These are phyloP conservation scores for Eumeta japonica DNA, from an alignment of 1,140 invertebrate species.

Conservation along the genomic window DNA sequence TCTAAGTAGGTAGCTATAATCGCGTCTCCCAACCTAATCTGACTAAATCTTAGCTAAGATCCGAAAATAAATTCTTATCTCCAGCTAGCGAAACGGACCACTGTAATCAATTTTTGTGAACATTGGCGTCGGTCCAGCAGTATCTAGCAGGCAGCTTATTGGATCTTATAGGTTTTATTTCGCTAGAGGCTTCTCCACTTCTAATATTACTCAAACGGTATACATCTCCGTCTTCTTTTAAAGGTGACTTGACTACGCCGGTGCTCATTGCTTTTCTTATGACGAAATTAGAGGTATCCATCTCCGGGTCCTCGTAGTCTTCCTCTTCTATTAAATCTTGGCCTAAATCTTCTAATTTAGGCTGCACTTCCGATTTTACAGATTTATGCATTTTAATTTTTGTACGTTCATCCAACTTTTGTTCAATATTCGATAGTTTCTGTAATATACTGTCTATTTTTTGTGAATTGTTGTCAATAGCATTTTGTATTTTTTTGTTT, in stretches of 20 bases:
- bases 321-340: slow-evolving; percentile 26
- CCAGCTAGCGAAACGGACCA: no score
- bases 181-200: slow-evolving; percentile 9
- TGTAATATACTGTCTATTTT: slow-evolving; percentile 31
- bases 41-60: no score
- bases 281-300: no score
- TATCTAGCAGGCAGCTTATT: slow-evolving; percentile 34
- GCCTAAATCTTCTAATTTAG: slow-evolving; percentile 34
- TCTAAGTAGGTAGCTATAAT: no score
- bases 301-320: no score
- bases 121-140: slow-evolving; percentile 42
- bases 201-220: slow-evolving; percentile 8
- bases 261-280: no score
- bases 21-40: no score
- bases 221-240: no score
- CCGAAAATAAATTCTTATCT: no score
- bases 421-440: slow-evolving; percentile 25
- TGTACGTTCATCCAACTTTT: slow-evolving; percentile 18
- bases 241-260: no score
- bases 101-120: no score
- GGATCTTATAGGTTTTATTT: slow-evolving; percentile 18
- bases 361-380: slow-evolving; percentile 10
- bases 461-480: slow-evolving; percentile 19
- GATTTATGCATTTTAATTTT: slow-evolving; percentile 8
- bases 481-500: slow-evolving; percentile 18